Conservation (phyloP, 2,888 invertebrate genomes). For the Lepidochrysops patricia region DNA sequence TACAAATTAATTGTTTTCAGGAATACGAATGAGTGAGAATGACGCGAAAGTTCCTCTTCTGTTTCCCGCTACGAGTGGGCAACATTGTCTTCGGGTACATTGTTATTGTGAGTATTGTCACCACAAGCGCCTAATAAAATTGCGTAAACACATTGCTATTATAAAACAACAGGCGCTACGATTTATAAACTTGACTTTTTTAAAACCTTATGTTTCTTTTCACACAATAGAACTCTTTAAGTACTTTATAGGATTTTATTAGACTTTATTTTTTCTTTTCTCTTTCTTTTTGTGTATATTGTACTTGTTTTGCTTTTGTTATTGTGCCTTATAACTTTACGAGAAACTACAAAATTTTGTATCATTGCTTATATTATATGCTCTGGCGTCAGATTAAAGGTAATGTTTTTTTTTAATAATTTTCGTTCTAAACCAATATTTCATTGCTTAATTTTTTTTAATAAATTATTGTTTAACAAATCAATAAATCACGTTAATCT, state of each 20-base stretch:
- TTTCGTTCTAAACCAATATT: too few relatives aligned
- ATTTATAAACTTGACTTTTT: neutral
- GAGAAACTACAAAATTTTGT: too few relatives aligned
- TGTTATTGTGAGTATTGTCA: slow-evolving; percentile 52
- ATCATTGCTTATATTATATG: too few relatives aligned
- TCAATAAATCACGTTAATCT: too few relatives aligned
- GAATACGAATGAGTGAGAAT: slow-evolving; percentile 47
- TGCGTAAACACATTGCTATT: neutral
- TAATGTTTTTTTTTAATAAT: too few relatives aligned
- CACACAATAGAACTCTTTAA: neutral
- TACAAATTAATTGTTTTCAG: slow-evolving; percentile 35
- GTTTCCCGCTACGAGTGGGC: slow-evolving; percentile 60
- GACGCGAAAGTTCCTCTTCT: slow-evolving; percentile 66
- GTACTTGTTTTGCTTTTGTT: too few relatives aligned
- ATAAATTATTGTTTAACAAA: too few relatives aligned
- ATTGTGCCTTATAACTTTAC: too few relatives aligned
- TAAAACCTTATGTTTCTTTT: neutral
- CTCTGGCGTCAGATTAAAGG: too few relatives aligned
- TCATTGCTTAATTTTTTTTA: too few relatives aligned
- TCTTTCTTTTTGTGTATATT: too few relatives aligned
- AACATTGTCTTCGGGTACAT: slow-evolving; percentile 64
- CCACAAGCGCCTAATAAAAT: slow-evolving; percentile 4
- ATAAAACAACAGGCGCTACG: neutral
- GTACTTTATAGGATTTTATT: neutral
- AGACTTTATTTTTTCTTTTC: neutral